Evolutionary conservation across 2,888 invertebrate species (phyloP), one percentile per base, ranked within the genome.

Genomic region (Ectropis crepuscularia): DNA sequence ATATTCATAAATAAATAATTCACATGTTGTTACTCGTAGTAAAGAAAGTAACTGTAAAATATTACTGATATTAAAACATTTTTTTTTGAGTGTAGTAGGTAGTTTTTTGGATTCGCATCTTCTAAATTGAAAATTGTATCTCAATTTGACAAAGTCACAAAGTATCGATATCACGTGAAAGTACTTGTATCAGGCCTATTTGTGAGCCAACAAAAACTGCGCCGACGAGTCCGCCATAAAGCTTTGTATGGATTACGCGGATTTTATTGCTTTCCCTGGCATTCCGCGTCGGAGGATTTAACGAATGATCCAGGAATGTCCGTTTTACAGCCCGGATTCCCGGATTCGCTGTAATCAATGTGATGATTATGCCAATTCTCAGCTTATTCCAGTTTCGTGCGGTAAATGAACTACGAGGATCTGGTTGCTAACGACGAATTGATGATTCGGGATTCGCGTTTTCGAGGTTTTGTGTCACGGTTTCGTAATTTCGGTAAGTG

Each of bases 211-310:
- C 62, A 67, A 60, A 63, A 67, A 60, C 53, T 63, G 55, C 53
- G 59, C 60, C 28, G 28, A 47, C 54, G 55, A 58, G 58, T 47
- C 54, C 38, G 64, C 64, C 60, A 60, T 64, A 64, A 64, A 64
- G 64, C 64, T 65, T 67, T 64, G 65, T 67, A 63, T 63, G 67
- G 68, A 70, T 72, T 72, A 72, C 68, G 47, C 53, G 60, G 70
- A 67, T 68, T 72, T 72, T 72, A 71, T 67, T 71, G 63, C 65
- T 65, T 63, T 68, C 60, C 61, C 61, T 50, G 63, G 63, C 58
- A 64, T 63, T 61, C 55, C 57, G 50, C 67, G 55, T 57, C 57
- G 59, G 57, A 63, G 61, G 65, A 65, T 65, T 64, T 64, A 59
- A 60, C 64, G 64, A 64, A 64, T 64, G 64, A 64, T 64, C 64